phyloP scores from a whole-genome alignment of 2,113 vertebrate species.

The Scalopus aquaticus region DNA sequence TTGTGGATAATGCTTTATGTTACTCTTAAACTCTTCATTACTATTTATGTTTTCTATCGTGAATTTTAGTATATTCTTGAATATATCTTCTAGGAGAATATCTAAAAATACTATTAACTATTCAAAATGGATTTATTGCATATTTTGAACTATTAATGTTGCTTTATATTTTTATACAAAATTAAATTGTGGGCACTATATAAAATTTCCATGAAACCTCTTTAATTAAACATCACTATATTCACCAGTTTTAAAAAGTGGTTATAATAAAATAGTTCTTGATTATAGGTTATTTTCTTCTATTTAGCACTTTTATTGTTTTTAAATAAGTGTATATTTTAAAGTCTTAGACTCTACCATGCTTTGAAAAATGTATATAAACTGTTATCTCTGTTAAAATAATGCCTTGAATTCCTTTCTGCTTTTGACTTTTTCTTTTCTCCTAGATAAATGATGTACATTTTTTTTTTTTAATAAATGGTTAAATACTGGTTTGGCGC shows the following conservation, averaged over 20 bases:
- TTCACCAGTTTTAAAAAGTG: conserved; percentile 57
- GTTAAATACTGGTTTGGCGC: conserved; percentile 24
- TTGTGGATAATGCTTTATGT: conserved; percentile 48
- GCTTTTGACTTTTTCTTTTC: conserved; percentile 75
- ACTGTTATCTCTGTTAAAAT: conserved; percentile 69
- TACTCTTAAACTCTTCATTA: conserved; percentile 66
- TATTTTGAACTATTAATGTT: conserved; percentile 66
- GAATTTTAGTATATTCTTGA: conserved; percentile 64
- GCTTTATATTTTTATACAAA: conserved; percentile 69
- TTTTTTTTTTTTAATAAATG: conserved; percentile 77
- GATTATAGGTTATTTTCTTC: conserved; percentile 45
- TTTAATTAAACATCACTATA: conserved; percentile 36
- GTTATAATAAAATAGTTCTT: conserved; percentile 48
- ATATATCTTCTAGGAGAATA: conserved; percentile 58
- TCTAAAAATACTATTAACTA: conserved; percentile 58
- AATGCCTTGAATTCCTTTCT: conserved; percentile 65
- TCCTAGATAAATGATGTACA: conserved; percentile 84
- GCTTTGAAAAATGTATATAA: conserved; percentile 49
- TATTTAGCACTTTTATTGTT: conserved; percentile 46
- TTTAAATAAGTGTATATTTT: conserved; percentile 64
- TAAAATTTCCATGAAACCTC: conserved; percentile 28
- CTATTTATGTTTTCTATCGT: conserved; percentile 64
- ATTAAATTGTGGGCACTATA: conserved; percentile 50
- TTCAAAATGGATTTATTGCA: conserved; percentile 65
- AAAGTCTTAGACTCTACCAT: conserved; percentile 54